phyloP scores from a whole-genome alignment of 2,113 vertebrate species.

The Sus scrofa region T2T-Sscrofa CM000823.6:48260001-48260500 shows the following conservation, averaged over 20 bases:
- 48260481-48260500: too few relatives aligned
- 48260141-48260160: not conserved
- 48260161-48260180: not conserved
- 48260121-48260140: not conserved
- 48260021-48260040: conserved; percentile 17
- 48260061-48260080: conserved; percentile 32
- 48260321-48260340: not conserved
- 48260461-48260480: too few relatives aligned
- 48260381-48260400: too few relatives aligned
- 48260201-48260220: not conserved
- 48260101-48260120: conserved; percentile 44
- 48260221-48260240: not conserved
- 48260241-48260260: not conserved
- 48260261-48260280: not conserved
- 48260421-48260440: too few relatives aligned
- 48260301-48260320: not conserved
- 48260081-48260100: conserved; percentile 6
- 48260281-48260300: rapidly evolving
- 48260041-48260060: conserved; percentile 34
- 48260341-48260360: too few relatives aligned
- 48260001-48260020: not conserved
- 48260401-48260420: too few relatives aligned
- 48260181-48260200: not conserved
- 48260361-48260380: too few relatives aligned
- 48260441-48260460: too few relatives aligned